These are phyloP conservation scores for Acronicta leporina DNA, from an alignment of 2,888 invertebrate species.

Conservation along the genomic window DNA sequence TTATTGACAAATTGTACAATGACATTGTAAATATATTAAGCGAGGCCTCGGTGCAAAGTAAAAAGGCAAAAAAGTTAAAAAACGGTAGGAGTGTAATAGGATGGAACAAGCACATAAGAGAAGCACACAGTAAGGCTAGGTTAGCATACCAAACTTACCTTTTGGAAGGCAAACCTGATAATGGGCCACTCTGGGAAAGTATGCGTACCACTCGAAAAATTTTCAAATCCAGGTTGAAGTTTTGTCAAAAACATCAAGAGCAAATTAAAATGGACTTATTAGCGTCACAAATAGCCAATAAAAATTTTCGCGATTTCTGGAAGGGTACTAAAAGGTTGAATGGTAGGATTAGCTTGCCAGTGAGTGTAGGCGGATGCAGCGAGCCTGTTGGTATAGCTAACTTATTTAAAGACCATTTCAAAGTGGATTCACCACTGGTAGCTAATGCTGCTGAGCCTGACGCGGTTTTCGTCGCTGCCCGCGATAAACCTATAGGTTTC, in stretches of 20 bases:
- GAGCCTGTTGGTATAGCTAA: constrained; percentile 4
- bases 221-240: constrained; percentile 2
- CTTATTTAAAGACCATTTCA: constrained; percentile 5
- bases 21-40: constrained; percentile 8
- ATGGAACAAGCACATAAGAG: constrained; percentile 7
- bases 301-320: constrained; percentile 5
- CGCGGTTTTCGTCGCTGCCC: neutral
- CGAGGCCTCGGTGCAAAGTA: constrained; percentile 6
- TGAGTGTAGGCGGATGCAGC: constrained; percentile 7
- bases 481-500: neutral
- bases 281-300: neutral
- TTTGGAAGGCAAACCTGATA: constrained; percentile 1
- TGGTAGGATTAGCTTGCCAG: constrained; percentile 3
- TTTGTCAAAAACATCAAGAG: constrained; percentile 3
- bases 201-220: neutral
- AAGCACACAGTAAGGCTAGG: constrained; percentile 2
- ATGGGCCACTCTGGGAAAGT: neutral
- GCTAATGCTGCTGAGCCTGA: neutral
- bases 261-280: constrained; percentile 8
- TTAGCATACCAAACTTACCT: neutral
- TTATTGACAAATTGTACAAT: constrained; percentile 2
- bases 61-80: neutral
- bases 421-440: neutral
- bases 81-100: constrained; percentile 5
- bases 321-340: constrained; percentile 4